Evolutionary conservation across 1,140 invertebrate genomes (phyloP), one percentile per base, ranked within the genome.

Genomic region (Calephelis virginiensis): DNA sequence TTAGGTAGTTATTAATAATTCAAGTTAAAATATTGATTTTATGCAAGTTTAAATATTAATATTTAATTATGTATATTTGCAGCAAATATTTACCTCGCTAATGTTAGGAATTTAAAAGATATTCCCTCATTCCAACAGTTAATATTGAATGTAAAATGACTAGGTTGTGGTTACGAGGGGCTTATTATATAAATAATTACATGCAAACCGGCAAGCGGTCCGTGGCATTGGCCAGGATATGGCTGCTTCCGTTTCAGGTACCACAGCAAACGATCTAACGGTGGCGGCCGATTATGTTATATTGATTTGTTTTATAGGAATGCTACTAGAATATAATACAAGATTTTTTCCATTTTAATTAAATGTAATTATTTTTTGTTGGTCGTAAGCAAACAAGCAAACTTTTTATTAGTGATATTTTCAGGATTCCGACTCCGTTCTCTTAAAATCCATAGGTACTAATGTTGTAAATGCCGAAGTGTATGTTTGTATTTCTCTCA

Each of bases 191-290:
- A 67, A 71, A 53, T 75, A 76, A 81, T 83, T 80, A 84, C 78
- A 82, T 77, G 78, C 81, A 78, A 74, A 80, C 76, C 59, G 70
- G 65, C 75, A 68, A 73, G 64, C 70, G 68, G 71, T 62, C 66
- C 70, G 69, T 56, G 71, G 66, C 70, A 62, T 70, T 64, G 69
- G 70, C 75, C 81, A 88, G 85, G 85, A 86, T 86, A 77, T 82
- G 78, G 77, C 78, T 81, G 78, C 80, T 84, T 88, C 85, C 85
- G 81, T 70, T 79, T 76, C 67, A 70, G 68, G 64, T 68, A 70
- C 67, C 71, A 61, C 65, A 73, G 67, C 74, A 60, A 68, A 69
- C 70, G 61, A 71, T 62, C 53, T 85, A 88, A 84, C 82, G 80
- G 82, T 86, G 71, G 69, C 70, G 46, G 11, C 53, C 28, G 17